These are phyloP conservation scores for Petromus typicus DNA, from an alignment of 2,113 vertebrate species.

Conservation along the genomic window DNA sequence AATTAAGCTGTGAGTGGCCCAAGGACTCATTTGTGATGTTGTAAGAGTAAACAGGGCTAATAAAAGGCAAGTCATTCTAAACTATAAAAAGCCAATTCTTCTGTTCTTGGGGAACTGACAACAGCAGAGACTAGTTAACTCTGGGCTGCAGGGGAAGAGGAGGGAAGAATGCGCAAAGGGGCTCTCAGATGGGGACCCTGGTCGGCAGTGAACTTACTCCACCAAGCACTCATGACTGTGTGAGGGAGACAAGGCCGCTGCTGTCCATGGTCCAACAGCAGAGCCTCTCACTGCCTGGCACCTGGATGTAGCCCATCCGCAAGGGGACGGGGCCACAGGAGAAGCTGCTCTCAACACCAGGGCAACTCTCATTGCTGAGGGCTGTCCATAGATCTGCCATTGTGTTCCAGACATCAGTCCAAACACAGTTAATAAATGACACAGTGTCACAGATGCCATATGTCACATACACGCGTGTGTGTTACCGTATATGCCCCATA, in stretches of 20 bases:
- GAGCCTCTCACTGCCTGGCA: not conserved
- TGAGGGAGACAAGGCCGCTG: not conserved
- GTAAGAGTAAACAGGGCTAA: not conserved
- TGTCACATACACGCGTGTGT: not conserved
- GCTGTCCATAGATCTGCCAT: not conserved
- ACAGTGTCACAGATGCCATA: not conserved
- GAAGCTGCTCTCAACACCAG: not conserved
- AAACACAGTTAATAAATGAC: not conserved
- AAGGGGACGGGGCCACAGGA: not conserved
- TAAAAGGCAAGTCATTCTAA: not conserved
- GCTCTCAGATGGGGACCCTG: too few species aligned
- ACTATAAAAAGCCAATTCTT: not conserved
- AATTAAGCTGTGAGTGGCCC: not conserved
- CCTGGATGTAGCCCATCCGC: not conserved
- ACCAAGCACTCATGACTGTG: not conserved
- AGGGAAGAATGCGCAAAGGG: too few species aligned
- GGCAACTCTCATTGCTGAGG: not conserved
- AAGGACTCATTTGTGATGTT: not conserved
- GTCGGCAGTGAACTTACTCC: too few species aligned
- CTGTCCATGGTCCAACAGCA: not conserved
- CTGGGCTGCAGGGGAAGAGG: not conserved
- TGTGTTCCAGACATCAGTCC: slow-evolving; percentile 11
- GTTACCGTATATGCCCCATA: not conserved
- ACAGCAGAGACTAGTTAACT: too few species aligned
- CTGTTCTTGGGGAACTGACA: not conserved